Percentiles rank a stretch among this genome's conserved stretches.
Conservation (phyloP, 2,888 invertebrate genomes). For the Dendrolimus houi region DNA sequence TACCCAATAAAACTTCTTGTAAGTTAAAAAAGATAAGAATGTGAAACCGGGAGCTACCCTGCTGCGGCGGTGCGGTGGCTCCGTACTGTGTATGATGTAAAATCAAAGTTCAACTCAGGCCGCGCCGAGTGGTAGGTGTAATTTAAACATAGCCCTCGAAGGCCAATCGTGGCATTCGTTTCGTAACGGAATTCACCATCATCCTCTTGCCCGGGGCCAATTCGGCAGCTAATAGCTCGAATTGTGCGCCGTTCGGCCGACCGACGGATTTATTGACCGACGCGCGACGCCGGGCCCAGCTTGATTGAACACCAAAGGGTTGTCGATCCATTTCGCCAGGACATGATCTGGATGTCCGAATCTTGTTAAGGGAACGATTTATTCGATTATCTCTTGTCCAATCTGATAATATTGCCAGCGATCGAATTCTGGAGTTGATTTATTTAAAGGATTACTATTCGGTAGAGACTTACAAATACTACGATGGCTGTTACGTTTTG, state of each 20-base stretch:
- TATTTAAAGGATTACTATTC: too few species aligned
- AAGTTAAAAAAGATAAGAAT: too few species aligned
- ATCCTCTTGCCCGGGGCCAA: constrained; percentile 31
- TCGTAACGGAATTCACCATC: constrained; percentile 30
- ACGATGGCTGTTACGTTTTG: too few species aligned
- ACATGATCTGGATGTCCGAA: constrained; percentile 9
- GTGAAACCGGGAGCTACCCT: too few species aligned
- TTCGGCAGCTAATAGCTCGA: constrained; percentile 32
- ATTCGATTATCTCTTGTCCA: constrained; percentile 7
- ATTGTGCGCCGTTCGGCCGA: constrained; percentile 20
- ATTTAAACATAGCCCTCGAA: too few species aligned
- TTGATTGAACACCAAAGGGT: constrained; percentile 10
- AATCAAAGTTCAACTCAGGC: too few species aligned
- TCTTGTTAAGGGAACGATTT: constrained; percentile 6
- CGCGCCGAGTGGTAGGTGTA: too few species aligned
- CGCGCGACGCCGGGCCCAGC: constrained; percentile 8
- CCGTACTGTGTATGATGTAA: too few species aligned
- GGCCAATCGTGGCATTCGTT: constrained; percentile 24
- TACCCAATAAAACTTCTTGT: too few species aligned
- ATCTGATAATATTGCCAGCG: constrained; percentile 3
- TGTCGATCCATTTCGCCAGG: constrained; percentile 15
- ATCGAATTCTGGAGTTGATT: background rate
- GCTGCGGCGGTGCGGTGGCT: too few species aligned
- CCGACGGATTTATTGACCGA: constrained; percentile 25
- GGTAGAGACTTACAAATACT: too few species aligned